A percentile compares a stretch with the other conserved stretches of the same genome.
These are phyloP conservation scores for Drosophila maculinotata DNA, from an alignment of 2,888 invertebrate species.

Conservation along the genomic window DNA sequence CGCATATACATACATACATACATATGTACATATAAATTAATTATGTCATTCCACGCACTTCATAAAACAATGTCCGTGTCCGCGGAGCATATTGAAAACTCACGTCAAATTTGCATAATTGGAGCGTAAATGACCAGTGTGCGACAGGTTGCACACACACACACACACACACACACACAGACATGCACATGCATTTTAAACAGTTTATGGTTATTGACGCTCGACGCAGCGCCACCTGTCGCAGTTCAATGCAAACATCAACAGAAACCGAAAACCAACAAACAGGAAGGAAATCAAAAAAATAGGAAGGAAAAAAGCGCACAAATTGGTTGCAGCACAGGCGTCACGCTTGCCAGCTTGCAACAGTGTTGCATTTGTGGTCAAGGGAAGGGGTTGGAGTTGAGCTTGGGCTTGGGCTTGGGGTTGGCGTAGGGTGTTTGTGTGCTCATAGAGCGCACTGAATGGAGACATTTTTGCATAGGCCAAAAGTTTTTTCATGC, in stretches of 20 bases:
- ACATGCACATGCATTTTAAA: slow-evolving; percentile 14
- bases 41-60: slow-evolving; percentile 47
- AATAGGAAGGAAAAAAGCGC: slow-evolving; percentile 13
- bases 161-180: slow-evolving; percentile 2
- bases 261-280: slow-evolving; percentile 16
- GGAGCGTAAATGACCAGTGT: slow-evolving; percentile 50
- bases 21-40: slow-evolving; percentile 19
- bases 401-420: background rate
- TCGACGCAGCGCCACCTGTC: slow-evolving; percentile 37
- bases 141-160: slow-evolving; percentile 7
- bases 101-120: slow-evolving; percentile 64
- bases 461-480: slow-evolving; percentile 15
- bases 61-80: slow-evolving; percentile 29
- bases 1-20: background rate
- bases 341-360: slow-evolving; percentile 27
- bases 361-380: slow-evolving; percentile 48
- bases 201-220: slow-evolving; percentile 46
- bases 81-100: slow-evolving; percentile 45
- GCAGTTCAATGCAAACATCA: slow-evolving; percentile 18
- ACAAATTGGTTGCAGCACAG: slow-evolving; percentile 41
- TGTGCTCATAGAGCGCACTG: slow-evolving; percentile 25
- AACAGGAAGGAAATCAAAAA: background rate
- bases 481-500: slow-evolving; percentile 18
- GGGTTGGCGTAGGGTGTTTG: background rate
- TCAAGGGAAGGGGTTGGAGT: too few species aligned